phyloP scores from a whole-genome alignment of 1,140 invertebrate species.

The Drosophila kepulauana region DNA sequence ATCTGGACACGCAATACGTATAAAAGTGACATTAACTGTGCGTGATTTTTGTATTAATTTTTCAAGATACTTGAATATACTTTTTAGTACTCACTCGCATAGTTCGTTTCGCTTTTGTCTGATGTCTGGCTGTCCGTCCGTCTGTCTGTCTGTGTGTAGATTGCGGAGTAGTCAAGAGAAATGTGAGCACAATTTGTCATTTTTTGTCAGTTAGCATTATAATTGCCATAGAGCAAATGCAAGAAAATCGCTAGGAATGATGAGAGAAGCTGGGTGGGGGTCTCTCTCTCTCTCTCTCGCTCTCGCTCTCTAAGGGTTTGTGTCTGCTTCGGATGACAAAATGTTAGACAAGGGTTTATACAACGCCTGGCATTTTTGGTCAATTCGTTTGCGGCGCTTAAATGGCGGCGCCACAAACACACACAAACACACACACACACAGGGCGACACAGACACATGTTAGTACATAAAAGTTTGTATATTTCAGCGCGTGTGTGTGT shows the following conservation, averaged over 20 bases:
- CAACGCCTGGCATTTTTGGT: conserved; percentile 37
- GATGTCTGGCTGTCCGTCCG: neutral
- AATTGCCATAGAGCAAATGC: conserved; percentile 44
- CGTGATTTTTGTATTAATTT: conserved; percentile 72
- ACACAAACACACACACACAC: conserved; percentile 28
- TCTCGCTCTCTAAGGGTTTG: neutral
- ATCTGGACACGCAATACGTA: conserved; percentile 67
- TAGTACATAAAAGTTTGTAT: conserved; percentile 16
- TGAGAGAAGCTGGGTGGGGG: neutral
- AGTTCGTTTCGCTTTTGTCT: no score
- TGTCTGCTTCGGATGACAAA: conserved; percentile 23
- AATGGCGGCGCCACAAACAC: conserved; percentile 67
- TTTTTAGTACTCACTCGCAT: no score
- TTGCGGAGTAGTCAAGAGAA: neutral
- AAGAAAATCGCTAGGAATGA: conserved; percentile 3
- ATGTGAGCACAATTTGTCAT: conserved; percentile 71
- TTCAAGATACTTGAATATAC: neutral
- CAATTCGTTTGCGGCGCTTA: conserved; percentile 47
- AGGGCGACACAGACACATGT: conserved; percentile 33
- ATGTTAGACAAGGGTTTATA: conserved; percentile 34
- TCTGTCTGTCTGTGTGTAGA: neutral
- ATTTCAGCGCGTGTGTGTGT: conserved; percentile 26
- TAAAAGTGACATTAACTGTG: conserved; percentile 68
- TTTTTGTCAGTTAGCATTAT: conserved; percentile 80
- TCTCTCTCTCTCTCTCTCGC: no score